Evolutionary conservation across 2,888 invertebrate genomes (phyloP).

Genomic region (Flexamia atlantica): DNA sequence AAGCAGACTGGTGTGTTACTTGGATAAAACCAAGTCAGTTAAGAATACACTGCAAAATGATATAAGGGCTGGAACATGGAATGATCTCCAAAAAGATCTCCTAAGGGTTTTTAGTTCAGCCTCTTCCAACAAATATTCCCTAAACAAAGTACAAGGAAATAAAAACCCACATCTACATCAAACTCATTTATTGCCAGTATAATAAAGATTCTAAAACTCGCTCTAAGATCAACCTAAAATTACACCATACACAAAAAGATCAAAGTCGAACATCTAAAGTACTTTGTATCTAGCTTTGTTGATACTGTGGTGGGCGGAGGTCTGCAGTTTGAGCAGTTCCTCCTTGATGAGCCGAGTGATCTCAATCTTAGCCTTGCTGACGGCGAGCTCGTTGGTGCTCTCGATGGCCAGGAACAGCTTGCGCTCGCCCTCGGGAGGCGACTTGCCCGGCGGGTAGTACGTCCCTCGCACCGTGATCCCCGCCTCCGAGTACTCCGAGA

Average conservation of each 20-base stretch:
- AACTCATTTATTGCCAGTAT: conserved; percentile 1
- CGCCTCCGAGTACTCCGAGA: conserved; percentile 99
- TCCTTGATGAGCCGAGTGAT: conserved; percentile 99
- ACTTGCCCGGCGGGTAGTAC: conserved; percentile 93
- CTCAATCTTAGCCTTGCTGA: conserved; percentile 97
- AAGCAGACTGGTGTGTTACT: too few relatives aligned
- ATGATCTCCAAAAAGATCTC: too few relatives aligned
- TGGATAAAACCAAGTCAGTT: too few relatives aligned
- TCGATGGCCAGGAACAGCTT: conserved; percentile 99
- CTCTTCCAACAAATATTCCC: neutral
- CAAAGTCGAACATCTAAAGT: conserved; percentile 64
- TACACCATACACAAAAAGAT: neutral
- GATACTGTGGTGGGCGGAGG: conserved; percentile 90
- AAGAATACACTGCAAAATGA: too few relatives aligned
- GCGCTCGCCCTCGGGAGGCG: conserved; percentile 94
- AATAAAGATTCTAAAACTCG: neutral
- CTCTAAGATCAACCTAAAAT: neutral
- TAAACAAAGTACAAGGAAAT: neutral
- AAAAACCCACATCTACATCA: neutral
- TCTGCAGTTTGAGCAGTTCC: conserved; percentile 94
- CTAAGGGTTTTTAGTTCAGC: too few relatives aligned
- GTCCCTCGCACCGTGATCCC: conserved; percentile 99
- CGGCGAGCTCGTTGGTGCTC: conserved; percentile 97
- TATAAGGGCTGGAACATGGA: too few relatives aligned
- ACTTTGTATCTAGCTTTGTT: conserved; percentile 76